Evolutionary conservation across 64 coral and sea anemone genomes (phyloP).

Genomic region (Pachyseris speciosa): DNA sequence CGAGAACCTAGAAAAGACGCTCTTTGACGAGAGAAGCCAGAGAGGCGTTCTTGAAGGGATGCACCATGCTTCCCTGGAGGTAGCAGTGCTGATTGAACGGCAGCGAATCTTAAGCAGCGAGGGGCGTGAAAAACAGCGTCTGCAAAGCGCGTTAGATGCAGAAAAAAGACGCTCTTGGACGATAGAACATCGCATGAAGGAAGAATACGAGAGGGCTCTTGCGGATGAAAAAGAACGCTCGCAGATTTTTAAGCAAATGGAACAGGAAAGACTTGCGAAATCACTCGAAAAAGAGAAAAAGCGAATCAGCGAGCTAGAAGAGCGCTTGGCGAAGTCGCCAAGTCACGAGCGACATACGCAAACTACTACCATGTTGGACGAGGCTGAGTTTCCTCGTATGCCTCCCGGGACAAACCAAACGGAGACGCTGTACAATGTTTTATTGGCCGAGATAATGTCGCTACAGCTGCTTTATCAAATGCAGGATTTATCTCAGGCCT

Average conservation of each 20-base stretch:
- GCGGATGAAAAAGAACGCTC: constrained; percentile 56
- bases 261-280: constrained; percentile 69
- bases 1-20: constrained; percentile 55
- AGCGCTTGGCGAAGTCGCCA: constrained; percentile 8
- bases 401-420: constrained; percentile 36
- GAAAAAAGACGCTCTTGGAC: constrained; percentile 74
- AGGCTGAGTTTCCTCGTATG: constrained; percentile 28
- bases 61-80: constrained; percentile 58
- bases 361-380: constrained; percentile 20
- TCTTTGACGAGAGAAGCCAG: constrained; percentile 75
- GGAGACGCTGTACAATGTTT: constrained; percentile 88
- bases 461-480: constrained; percentile 92
- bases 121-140: constrained; percentile 39
- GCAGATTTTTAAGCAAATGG: constrained; percentile 3
- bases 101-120: constrained; percentile 37
- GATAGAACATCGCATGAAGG: constrained; percentile 71
- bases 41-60: constrained; percentile 60
- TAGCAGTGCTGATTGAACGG: constrained; percentile 59
- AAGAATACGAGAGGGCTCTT: constrained; percentile 65
- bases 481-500: constrained; percentile 86
- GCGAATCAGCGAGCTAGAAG: background rate
- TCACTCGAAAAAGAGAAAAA: constrained; percentile 61
- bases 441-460: constrained; percentile 95
- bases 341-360: constrained; percentile 34
- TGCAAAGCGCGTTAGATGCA: constrained; percentile 59